A percentile compares a stretch with the other conserved stretches of the same genome.
phyloP scores from a whole-genome alignment of 1,140 invertebrate genomes.

The Bombus terrestris region DNA sequence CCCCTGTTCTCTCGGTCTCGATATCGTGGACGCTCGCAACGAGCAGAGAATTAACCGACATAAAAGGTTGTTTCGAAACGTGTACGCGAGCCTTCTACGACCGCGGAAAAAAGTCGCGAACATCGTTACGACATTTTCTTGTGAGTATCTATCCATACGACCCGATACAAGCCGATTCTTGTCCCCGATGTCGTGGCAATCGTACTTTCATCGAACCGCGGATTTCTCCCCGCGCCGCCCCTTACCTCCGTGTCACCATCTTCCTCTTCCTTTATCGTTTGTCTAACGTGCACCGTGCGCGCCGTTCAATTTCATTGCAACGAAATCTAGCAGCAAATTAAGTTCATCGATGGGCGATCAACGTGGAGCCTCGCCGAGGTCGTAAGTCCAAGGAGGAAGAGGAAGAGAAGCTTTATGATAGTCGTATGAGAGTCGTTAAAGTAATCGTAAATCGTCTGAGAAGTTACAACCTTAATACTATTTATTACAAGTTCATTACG shows the following conservation, averaged over 20 bases:
- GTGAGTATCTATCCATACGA: constrained; percentile 37
- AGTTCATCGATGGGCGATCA: constrained; percentile 14
- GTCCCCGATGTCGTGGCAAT: constrained; percentile 52
- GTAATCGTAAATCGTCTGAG: constrained; percentile 6
- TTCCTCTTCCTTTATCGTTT: constrained; percentile 37
- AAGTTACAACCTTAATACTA: neutral
- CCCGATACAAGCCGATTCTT: constrained; percentile 53
- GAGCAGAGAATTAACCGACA: constrained; percentile 45
- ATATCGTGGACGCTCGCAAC: neutral
- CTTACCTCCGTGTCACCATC: constrained; percentile 5
- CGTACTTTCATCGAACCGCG: constrained; percentile 56
- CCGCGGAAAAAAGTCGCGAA: constrained; percentile 54
- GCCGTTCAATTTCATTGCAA: constrained; percentile 53
- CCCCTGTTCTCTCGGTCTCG: neutral
- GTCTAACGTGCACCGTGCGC: constrained; percentile 2
- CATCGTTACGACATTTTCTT: constrained; percentile 63
- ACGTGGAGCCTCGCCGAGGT: neutral
- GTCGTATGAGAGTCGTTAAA: neutral
- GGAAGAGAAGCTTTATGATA: no score
- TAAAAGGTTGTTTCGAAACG: constrained; percentile 55
- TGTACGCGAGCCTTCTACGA: constrained; percentile 34
- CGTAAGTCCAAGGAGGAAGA: no score
- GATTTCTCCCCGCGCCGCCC: constrained; percentile 30
- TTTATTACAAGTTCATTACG: constrained; percentile 39
- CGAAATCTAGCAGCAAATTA: constrained; percentile 50